phyloP scores from a whole-genome alignment of 2,888 invertebrate genomes.

The Saturnia japonica region DNA sequence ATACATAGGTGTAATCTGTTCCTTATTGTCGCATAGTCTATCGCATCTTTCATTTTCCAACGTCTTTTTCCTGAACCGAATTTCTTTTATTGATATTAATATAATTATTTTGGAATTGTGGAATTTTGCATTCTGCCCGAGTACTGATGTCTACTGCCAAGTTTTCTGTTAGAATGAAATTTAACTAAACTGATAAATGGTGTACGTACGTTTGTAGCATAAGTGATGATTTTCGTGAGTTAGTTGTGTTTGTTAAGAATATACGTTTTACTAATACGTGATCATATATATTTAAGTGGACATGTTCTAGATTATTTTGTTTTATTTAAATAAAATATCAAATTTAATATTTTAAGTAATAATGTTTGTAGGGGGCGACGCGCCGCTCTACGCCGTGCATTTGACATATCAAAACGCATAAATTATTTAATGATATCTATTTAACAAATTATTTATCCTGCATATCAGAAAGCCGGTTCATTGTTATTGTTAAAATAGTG shows the following conservation, averaged over 20 bases:
- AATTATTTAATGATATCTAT: conserved; percentile 39
- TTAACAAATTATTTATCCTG: conserved; percentile 44
- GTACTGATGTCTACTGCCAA: conserved; percentile 78
- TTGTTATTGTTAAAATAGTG: conserved; percentile 31
- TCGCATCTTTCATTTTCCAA: conserved; percentile 35
- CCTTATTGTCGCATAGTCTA: conserved; percentile 45
- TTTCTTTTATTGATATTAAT: conserved; percentile 62
- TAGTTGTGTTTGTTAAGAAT: conserved; percentile 75
- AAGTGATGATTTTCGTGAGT: conserved; percentile 71
- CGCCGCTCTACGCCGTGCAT: conserved; percentile 33
- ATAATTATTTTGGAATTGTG: conserved; percentile 42
- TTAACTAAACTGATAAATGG: conserved; percentile 43
- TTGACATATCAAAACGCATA: conserved; percentile 60
- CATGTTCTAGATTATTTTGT: conserved; percentile 75
- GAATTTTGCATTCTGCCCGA: conserved; percentile 53
- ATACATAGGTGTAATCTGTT: conserved; percentile 41
- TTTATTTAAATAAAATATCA: conserved; percentile 60
- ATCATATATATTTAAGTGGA: conserved; percentile 63
- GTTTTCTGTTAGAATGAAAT: conserved; percentile 62
- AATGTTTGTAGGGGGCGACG: conserved; percentile 64
- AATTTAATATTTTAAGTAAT: conserved; percentile 49
- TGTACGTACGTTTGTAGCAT: conserved; percentile 53
- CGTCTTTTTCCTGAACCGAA: conserved; percentile 59
- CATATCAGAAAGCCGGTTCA: conserved; percentile 57
- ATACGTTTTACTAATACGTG: conserved; percentile 70